Evolutionary conservation across 2,888 invertebrate species (phyloP).

Genomic region (Bursaphelenchus okinawaensis): DNA sequence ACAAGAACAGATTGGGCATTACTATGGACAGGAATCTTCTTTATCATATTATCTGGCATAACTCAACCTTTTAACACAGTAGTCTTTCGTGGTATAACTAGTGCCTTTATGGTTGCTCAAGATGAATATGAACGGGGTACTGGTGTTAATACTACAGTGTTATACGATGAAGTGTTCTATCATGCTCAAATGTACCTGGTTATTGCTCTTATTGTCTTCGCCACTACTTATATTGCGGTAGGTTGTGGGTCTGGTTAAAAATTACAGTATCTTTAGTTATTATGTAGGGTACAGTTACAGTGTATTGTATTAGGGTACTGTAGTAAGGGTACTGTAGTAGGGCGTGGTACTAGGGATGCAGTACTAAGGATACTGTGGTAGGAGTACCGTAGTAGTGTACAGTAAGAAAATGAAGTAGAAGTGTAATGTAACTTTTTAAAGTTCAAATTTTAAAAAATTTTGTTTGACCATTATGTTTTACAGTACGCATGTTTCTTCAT

Average conservation of each 20-base stretch:
- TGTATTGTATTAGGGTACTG: too few species aligned
- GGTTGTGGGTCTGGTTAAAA: neutral
- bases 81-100: slow-evolving; percentile 39
- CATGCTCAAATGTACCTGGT: slow-evolving; percentile 17
- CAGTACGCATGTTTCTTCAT: slow-evolving; percentile 58
- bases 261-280: neutral
- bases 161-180: slow-evolving; percentile 5
- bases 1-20: slow-evolving; percentile 8
- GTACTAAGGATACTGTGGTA: too few species aligned
- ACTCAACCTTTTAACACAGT: slow-evolving; percentile 14
- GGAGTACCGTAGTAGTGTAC: too few species aligned
- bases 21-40: neutral
- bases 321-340: too few species aligned
- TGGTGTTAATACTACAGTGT: slow-evolving; percentile 20
- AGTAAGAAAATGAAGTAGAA: neutral
- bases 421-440: neutral
- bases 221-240: slow-evolving; percentile 16
- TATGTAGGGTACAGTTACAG: neutral
- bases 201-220: slow-evolving; percentile 15
- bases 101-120: slow-evolving; percentile 35
- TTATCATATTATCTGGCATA: neutral
- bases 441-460: neutral
- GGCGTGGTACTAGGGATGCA: too few species aligned
- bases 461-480: neutral
- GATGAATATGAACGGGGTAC: slow-evolving; percentile 31